Evolutionary conservation across 2,797 vertebrate genomes (phyloP).

Genomic region (Sebastolobus alascanus): DNA sequence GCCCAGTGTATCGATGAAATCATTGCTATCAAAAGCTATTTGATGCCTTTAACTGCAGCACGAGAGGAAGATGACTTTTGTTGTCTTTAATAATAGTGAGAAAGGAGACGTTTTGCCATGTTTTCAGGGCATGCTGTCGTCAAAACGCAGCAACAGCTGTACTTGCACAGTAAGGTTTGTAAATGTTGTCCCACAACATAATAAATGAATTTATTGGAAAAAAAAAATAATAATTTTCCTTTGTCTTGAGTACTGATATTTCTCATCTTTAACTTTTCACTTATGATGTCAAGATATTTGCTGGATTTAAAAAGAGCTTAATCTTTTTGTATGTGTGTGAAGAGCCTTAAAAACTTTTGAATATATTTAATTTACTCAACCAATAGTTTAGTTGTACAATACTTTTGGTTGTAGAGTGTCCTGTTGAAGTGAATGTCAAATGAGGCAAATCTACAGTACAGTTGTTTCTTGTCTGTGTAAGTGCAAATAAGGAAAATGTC

Average conservation of each 20-base stretch:
- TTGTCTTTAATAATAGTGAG: conserved; percentile 32
- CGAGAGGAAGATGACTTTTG: conserved; percentile 18
- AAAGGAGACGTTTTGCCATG: conserved; percentile 48
- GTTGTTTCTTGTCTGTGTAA: neutral
- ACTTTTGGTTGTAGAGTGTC: neutral
- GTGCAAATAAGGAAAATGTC: neutral
- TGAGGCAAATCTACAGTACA: neutral
- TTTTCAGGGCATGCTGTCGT: conserved; percentile 69
- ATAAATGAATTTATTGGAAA: conserved; percentile 77
- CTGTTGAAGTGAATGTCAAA: neutral
- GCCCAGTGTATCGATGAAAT: conserved; percentile 10
- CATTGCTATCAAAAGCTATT: conserved; percentile 15
- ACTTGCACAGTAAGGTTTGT: conserved; percentile 80
- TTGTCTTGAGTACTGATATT: neutral
- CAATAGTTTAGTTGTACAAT: no score
- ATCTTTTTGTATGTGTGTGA: neutral
- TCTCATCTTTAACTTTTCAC: neutral
- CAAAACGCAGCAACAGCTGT: conserved; percentile 54
- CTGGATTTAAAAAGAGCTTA: neutral
- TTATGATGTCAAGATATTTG: neutral
- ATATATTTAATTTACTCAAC: neutral
- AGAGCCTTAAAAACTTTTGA: neutral
- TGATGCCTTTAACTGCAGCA: conserved; percentile 53
- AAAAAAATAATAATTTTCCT: neutral
- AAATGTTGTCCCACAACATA: conserved; percentile 80